Evolutionary conservation across 1,140 invertebrate species (phyloP).

Genomic region (Danaus melanippus): DNA sequence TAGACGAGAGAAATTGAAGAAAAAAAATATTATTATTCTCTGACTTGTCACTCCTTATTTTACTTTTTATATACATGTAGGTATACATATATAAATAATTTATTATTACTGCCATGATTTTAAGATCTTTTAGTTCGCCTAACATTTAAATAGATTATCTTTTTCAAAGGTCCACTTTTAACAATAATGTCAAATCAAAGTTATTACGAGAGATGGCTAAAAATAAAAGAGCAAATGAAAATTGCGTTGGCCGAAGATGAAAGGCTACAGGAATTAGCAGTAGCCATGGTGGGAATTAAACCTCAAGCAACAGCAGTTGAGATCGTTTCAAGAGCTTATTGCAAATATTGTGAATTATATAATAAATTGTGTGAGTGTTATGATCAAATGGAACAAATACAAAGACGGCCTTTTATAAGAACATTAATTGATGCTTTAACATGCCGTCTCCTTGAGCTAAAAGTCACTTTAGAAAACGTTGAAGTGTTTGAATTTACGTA

Average conservation of each 20-base stretch:
- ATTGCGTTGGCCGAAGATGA: slow-evolving; percentile 37
- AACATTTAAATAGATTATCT: no score
- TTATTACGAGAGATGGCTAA: slow-evolving; percentile 51
- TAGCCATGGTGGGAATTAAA: slow-evolving; percentile 39
- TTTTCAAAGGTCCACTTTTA: no score
- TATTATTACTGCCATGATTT: no score
- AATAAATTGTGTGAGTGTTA: slow-evolving; percentile 61
- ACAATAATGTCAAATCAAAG: slow-evolving; percentile 50
- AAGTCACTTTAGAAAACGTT: slow-evolving; percentile 46
- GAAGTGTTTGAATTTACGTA: slow-evolving; percentile 62
- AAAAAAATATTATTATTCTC: no score
- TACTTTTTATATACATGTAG: no score
- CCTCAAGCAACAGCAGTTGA: slow-evolving; percentile 56
- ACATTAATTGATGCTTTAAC: slow-evolving; percentile 53
- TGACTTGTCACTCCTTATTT: no score
- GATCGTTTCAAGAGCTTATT: slow-evolving; percentile 48
- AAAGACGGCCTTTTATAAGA: slow-evolving; percentile 49
- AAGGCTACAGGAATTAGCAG: slow-evolving; percentile 40
- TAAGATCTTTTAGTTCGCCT: no score
- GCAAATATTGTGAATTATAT: slow-evolving; percentile 53
- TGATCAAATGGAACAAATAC: slow-evolving; percentile 62
- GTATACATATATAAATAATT: no score
- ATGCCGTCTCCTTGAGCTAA: slow-evolving; percentile 52
- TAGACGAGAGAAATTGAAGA: no score
- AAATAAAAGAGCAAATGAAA: slow-evolving; percentile 48